Evolutionary conservation across 1,140 invertebrate genomes (phyloP), one percentile per base, ranked within the genome.

Genomic region (Mizuhopecten yessoensis): DNA sequence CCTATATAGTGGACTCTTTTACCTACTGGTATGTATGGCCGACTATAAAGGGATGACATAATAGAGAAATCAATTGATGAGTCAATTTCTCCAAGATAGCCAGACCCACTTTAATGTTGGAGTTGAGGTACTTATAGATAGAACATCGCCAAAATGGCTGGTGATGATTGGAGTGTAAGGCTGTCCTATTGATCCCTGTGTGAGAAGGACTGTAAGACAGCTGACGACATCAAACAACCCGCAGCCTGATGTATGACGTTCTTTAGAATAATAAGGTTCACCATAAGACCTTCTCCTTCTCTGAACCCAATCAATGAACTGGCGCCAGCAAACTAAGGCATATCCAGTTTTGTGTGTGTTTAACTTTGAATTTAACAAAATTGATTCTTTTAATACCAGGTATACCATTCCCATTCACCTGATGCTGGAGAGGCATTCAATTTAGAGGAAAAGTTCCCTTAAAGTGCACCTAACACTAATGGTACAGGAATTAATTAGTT

Each of bases 51-150:
- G 45, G 20, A 23, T 13, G 57, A 75, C n/a, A 17, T 29, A 75
- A 75, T n/a, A 75, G 57, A 75, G 57, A 75, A 75, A 75, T 75
- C 57, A 75, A 75, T 75, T 75, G 57, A 75, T 75, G 57, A 75
- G 23, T 75, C 57, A 75, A 75, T 75, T 75, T 75, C 57, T 75
- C 57, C 20, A 75, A 75, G 57, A 75, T 29, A 9, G 23, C 57
- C 17, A 75, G 23, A 75, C 20, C 11, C 0, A 29, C 57, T 29
- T 75, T 75, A 29, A 75, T 29, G n/a, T 29, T 1, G 57, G 23
- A 29, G 45, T 23, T 2, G 11, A 20, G 57, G 29, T 75, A 75
- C 57, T 75, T 75, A 75, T 75, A 75, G 57, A 75, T 75, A 75
- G 57, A 23, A 75, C 57, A 75, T 75, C 57, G 29, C 57, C 57